Base-by-base conservation (phyloP, 2,888 invertebrate species). In the Melitaea athalia region DNA sequence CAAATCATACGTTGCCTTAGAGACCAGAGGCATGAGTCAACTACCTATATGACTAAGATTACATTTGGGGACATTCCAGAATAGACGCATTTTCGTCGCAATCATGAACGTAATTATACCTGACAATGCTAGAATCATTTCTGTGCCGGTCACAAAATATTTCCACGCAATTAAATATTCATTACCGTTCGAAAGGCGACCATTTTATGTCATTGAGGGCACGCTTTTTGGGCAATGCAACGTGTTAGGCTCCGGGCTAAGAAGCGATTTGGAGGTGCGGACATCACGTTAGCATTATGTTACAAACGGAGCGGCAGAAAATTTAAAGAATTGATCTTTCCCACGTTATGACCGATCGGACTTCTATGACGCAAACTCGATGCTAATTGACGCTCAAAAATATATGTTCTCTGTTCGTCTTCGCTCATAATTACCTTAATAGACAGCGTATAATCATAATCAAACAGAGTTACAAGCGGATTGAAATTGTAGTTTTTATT, bases 131-230 rank as follows among this genome's bases (percentile, higher is more conserved):
- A 81, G 79, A 80, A 77, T 74, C 73, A 79, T 78, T 78, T 79
- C 78, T 75, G 74, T 75, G 78, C 15, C 57, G 38, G 57, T 81
- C 76, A 65, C 64, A 77, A 81, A 84, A 85, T 85, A 84, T 85
- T 87, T 86, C 85, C 77, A 83, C 78, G 86, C 88, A 91, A 92
- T 92, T 91, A 91, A 88, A 89, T 91, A 88, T 88, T 89, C 90
- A 91, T 91, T 91, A 91, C 76, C 71, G 72, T 75, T 84, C 82
- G 83, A 67, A 84, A 81, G 80, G 74, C 75, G 79, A 82, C 78
- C 81, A 83, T 84, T 83, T 85, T 83, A 78, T 82, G 85, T 89
- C 87, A 91, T 91, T 91, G 89, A 78, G 81, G 81, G 81, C 82
- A 78, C 76, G 82, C 75, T 83, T 86, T n/a, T 86, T 79, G 78